Evolutionary conservation across 2,113 vertebrate genomes (phyloP).

Genomic region (Hyla sarda): DNA sequence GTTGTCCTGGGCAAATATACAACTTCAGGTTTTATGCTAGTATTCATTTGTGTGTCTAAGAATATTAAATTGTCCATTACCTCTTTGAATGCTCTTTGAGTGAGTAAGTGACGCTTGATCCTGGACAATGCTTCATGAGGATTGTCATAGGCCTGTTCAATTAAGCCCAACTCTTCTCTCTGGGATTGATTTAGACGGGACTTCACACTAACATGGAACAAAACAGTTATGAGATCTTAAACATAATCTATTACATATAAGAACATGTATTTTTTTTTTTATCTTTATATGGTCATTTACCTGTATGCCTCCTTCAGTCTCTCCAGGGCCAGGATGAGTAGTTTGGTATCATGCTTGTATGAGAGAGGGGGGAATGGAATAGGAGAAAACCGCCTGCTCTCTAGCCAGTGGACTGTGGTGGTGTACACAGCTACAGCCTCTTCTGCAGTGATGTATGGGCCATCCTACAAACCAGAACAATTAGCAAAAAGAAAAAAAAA

Average conservation of each 20-base stretch:
- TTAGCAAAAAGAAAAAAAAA: too few relatives aligned
- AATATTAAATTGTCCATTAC: conserved; percentile 67
- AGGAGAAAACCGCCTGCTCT: conserved; percentile 96
- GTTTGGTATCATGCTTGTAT: conserved; percentile 98
- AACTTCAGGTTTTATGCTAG: neutral
- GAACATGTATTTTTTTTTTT: too few relatives aligned
- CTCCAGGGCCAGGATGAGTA: conserved; percentile 95
- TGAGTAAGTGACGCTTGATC: conserved; percentile 98
- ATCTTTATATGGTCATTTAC: too few relatives aligned
- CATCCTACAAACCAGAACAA: conserved; percentile 78
- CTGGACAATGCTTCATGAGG: conserved; percentile 97
- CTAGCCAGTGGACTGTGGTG: conserved; percentile 98
- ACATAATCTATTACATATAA: too few relatives aligned
- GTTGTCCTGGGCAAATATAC: neutral
- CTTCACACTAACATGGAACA: conserved; percentile 83
- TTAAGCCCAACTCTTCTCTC: conserved; percentile 94
- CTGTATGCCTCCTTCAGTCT: conserved; percentile 99
- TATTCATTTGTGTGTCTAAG: neutral
- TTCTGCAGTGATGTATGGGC: conserved; percentile 98
- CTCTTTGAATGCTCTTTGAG: conserved; percentile 99
- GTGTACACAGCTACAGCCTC: conserved; percentile 99
- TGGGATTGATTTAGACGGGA: conserved; percentile 98
- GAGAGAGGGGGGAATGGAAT: conserved; percentile 96
- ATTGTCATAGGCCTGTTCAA: conserved; percentile 98
- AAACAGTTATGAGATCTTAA: neutral